phyloP scores from a whole-genome alignment of 2,888 invertebrate species.

The Platycheirus albimanus region DNA sequence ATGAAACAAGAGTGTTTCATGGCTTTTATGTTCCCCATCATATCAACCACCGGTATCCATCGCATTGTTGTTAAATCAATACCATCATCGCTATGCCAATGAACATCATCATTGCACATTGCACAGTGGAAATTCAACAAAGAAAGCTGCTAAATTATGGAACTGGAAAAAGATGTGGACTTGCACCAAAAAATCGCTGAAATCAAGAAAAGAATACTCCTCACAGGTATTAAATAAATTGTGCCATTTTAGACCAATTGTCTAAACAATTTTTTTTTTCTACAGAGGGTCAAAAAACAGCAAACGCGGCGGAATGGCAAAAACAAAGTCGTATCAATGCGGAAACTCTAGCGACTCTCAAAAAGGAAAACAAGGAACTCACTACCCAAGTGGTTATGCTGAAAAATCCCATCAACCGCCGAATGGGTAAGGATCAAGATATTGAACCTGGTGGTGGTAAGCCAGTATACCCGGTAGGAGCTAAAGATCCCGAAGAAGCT shows the following conservation, averaged over 20 bases:
- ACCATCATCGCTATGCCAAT: background rate
- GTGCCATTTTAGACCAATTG: background rate
- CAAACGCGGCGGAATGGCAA: constrained; percentile 91
- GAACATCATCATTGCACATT: background rate
- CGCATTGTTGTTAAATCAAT: constrained; percentile 54
- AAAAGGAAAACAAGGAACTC: constrained; percentile 88
- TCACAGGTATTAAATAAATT: constrained; percentile 86
- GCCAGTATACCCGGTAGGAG: constrained; percentile 82
- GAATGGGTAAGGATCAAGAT: constrained; percentile 78
- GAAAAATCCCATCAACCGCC: constrained; percentile 80
- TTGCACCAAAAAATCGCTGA: constrained; percentile 90
- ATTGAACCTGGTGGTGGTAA: constrained; percentile 79
- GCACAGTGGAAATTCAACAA: background rate
- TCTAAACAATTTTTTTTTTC: background rate
- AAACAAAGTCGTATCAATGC: constrained; percentile 88
- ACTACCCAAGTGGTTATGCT: constrained; percentile 84
- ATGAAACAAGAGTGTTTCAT: background rate
- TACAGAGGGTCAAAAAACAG: constrained; percentile 92
- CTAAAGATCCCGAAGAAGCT: constrained; percentile 84
- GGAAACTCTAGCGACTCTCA: constrained; percentile 88
- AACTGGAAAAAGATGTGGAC: constrained; percentile 80
- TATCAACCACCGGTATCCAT: constrained; percentile 30
- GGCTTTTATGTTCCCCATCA: background rate
- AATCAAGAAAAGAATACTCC: constrained; percentile 92
- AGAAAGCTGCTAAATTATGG: constrained; percentile 74